A percentile compares a stretch with the other conserved stretches of the same genome.
Evolutionary conservation across 2,888 invertebrate genomes (phyloP).

Genomic region (Cheilosia grossa): DNA sequence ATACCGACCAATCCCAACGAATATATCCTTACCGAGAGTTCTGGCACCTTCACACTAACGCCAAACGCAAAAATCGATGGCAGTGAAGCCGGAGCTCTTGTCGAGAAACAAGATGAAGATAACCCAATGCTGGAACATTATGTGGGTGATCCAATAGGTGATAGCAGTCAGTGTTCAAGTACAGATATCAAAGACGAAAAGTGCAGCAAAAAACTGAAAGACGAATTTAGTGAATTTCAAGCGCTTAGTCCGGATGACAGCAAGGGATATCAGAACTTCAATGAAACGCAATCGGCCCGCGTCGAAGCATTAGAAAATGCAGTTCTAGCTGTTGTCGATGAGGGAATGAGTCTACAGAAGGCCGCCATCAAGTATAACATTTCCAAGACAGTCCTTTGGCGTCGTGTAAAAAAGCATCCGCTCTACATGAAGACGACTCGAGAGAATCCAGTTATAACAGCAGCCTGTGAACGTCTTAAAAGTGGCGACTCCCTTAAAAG

Average conservation of each 20-base stretch:
- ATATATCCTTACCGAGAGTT: conserved; percentile 81
- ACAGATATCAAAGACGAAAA: conserved; percentile 55
- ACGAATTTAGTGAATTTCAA: conserved; percentile 71
- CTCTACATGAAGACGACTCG: conserved; percentile 81
- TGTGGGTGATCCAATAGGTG: conserved; percentile 63
- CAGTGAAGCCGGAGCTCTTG: conserved; percentile 73
- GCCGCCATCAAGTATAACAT: conserved; percentile 82
- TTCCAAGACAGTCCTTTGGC: conserved; percentile 83
- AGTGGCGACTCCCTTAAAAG: conserved; percentile 82
- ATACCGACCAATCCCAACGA: conserved; percentile 79
- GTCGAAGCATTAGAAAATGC: conserved; percentile 80
- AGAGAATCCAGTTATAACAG: conserved; percentile 80
- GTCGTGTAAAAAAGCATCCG: conserved; percentile 81
- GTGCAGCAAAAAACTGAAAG: conserved; percentile 55
- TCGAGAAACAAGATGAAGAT: conserved; percentile 77
- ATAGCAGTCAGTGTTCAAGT: conserved; percentile 65
- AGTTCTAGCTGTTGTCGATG: conserved; percentile 80
- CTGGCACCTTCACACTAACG: conserved; percentile 80
- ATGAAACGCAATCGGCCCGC: conserved; percentile 68
- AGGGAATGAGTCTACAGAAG: conserved; percentile 81
- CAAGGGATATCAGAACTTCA: conserved; percentile 65
- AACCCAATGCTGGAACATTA: conserved; percentile 73
- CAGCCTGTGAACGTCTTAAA: conserved; percentile 81
- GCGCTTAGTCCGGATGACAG: conserved; percentile 58
- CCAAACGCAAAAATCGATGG: conserved; percentile 79